These are phyloP conservation scores for Dendrolimus kikuchii DNA, from an alignment of 1,140 invertebrate species.

Conservation along the genomic window DNA sequence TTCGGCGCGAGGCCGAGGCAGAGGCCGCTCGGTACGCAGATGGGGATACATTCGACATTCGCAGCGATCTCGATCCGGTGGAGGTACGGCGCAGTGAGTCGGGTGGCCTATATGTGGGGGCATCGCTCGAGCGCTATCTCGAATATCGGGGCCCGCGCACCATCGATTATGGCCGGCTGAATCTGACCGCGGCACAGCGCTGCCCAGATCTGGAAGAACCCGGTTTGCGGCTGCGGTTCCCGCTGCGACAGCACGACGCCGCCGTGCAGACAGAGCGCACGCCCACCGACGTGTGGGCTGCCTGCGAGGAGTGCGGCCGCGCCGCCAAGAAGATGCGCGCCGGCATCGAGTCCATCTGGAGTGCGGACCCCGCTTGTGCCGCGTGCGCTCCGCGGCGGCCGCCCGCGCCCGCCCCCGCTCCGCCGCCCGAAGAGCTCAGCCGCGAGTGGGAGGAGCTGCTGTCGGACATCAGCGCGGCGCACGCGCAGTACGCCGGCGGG, in stretches of 20 bases:
- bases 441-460: constrained; percentile 70
- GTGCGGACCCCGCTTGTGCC: constrained; percentile 19
- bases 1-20: constrained; percentile 73
- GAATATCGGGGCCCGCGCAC: constrained; percentile 63
- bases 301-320: constrained; percentile 45
- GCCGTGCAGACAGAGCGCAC: constrained; percentile 67
- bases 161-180: constrained; percentile 57
- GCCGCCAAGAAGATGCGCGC: constrained; percentile 49
- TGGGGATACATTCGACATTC: constrained; percentile 79
- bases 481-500: constrained; percentile 40
- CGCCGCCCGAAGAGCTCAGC: constrained; percentile 33
- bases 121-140: constrained; percentile 60
- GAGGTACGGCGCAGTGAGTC: constrained; percentile 67
- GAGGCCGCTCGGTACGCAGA: constrained; percentile 70
- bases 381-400: constrained; percentile 17
- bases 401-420: constrained; percentile 12
- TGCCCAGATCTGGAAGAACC: constrained; percentile 55
- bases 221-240: constrained; percentile 67
- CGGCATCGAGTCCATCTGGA: constrained; percentile 35
- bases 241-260: constrained; percentile 66
- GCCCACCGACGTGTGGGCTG: constrained; percentile 21
- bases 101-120: constrained; percentile 62
- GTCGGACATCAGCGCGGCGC: constrained; percentile 63
- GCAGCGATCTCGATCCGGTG: constrained; percentile 75
- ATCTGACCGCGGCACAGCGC: constrained; percentile 52